Percentiles rank a stretch among this genome's conserved stretches.
phyloP scores from a whole-genome alignment of 1,140 invertebrate species.

The Drosophila nannoptera region DNA sequence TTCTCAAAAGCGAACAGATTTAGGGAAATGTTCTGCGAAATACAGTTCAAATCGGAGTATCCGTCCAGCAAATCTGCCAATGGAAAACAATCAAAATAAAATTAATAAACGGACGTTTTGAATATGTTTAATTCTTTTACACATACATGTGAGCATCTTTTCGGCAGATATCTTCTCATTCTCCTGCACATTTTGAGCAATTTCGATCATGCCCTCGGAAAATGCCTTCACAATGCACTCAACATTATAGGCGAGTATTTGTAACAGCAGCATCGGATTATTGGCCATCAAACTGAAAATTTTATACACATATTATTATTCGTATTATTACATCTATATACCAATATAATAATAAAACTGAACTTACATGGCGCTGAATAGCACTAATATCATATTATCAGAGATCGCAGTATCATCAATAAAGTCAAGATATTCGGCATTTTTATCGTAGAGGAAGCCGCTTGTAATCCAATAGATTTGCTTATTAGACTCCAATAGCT shows the following conservation, averaged over 20 bases:
- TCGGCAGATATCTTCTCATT: conserved; percentile 71
- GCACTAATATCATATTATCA: conserved; percentile 79
- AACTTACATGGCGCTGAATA: conserved; percentile 77
- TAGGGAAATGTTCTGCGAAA: conserved; percentile 73
- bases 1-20: conserved; percentile 78
- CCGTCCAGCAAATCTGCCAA: conserved; percentile 73
- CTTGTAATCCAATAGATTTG: conserved; percentile 78
- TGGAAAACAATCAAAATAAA: conserved; percentile 2
- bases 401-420: conserved; percentile 77
- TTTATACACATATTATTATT: no score
- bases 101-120: no score
- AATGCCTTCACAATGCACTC: conserved; percentile 78
- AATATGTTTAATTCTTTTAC: not conserved
- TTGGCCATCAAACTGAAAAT: conserved; percentile 68
- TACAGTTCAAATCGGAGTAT: conserved; percentile 74
- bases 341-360: not conserved
- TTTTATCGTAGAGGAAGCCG: conserved; percentile 75
- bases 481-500: conserved; percentile 74
- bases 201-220: conserved; percentile 76
- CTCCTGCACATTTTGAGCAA: conserved; percentile 69
- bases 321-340: not conserved
- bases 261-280: conserved; percentile 76
- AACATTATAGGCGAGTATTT: conserved; percentile 78
- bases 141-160: conserved; percentile 75
- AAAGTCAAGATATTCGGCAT: conserved; percentile 78